Evolutionary conservation across 2,888 invertebrate species (phyloP).

Genomic region (Disparrhopalites patrizii): DNA sequence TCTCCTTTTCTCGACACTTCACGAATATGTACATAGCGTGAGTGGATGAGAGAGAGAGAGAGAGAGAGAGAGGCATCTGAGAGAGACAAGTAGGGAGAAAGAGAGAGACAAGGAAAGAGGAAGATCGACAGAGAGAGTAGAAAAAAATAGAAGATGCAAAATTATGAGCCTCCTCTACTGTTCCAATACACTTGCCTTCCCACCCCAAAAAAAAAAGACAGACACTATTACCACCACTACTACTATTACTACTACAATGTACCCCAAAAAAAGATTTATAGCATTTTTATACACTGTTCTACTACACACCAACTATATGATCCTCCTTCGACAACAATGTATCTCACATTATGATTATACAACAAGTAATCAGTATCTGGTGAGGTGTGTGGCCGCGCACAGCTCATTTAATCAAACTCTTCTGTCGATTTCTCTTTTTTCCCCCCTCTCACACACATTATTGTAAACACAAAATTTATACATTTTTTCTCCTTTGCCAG

Average conservation of each 20-base stretch:
- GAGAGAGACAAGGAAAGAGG: too few species aligned
- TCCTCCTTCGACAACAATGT: constrained; percentile 5
- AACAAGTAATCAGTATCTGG: constrained; percentile 32
- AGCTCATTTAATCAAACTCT: not conserved
- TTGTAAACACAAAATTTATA: not conserved
- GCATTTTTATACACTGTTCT: too few species aligned
- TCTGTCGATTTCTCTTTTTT: constrained; percentile 1
- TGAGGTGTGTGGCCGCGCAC: constrained; percentile 37
- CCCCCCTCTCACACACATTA: too few species aligned
- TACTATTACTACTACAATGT: too few species aligned
- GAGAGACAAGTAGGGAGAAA: not conserved
- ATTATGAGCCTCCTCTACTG: too few species aligned
- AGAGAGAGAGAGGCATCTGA: constrained; percentile 2
- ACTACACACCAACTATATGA: too few species aligned
- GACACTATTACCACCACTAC: too few species aligned
- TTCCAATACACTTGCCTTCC: too few species aligned
- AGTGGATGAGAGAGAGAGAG: not conserved
- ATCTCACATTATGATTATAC: constrained; percentile 14
- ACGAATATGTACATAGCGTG: not conserved
- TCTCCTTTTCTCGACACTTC: not conserved
- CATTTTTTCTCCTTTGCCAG: not conserved
- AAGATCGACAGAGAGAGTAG: too few species aligned
- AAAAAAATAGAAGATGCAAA: too few species aligned
- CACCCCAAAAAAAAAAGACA: too few species aligned
- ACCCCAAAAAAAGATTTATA: constrained; percentile 25